phyloP scores from a whole-genome alignment of 2,113 vertebrate genomes.

The Synodontis membranacea region DNA sequence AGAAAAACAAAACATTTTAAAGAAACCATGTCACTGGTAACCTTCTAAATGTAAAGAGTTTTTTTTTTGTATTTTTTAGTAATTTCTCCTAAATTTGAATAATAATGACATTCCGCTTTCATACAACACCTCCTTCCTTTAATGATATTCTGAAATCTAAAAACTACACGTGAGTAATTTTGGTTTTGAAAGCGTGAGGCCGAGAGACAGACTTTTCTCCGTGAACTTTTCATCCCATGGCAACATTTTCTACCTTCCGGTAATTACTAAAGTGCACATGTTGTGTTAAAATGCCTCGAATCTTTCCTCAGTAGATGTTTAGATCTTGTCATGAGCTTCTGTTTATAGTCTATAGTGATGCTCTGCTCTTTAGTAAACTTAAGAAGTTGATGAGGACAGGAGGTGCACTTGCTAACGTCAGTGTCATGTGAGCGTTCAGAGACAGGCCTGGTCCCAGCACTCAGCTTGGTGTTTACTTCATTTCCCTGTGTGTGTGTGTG shows the following conservation, averaged over 20 bases:
- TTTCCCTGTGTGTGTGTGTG: constrained; percentile 28
- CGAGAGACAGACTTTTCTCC: background rate
- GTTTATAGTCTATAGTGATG: background rate
- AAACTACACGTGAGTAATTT: background rate
- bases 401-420: background rate
- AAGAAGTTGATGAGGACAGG: background rate
- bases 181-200: background rate
- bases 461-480: background rate
- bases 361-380: background rate
- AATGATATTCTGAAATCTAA: background rate
- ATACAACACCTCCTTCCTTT: too few relatives aligned
- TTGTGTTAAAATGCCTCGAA: background rate
- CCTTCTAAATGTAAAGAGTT: background rate
- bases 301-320: too few relatives aligned
- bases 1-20: too few relatives aligned
- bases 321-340: background rate
- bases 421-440: background rate
- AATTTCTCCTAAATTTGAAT: background rate
- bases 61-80: background rate
- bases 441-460: constrained; percentile 36
- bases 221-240: too few relatives aligned
- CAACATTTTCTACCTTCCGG: background rate
- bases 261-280: background rate
- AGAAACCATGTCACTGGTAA: background rate
- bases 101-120: background rate